These are phyloP conservation scores for Mungos mungo DNA, from an alignment of 2,113 vertebrate species.

Conservation along the genomic window DNA sequence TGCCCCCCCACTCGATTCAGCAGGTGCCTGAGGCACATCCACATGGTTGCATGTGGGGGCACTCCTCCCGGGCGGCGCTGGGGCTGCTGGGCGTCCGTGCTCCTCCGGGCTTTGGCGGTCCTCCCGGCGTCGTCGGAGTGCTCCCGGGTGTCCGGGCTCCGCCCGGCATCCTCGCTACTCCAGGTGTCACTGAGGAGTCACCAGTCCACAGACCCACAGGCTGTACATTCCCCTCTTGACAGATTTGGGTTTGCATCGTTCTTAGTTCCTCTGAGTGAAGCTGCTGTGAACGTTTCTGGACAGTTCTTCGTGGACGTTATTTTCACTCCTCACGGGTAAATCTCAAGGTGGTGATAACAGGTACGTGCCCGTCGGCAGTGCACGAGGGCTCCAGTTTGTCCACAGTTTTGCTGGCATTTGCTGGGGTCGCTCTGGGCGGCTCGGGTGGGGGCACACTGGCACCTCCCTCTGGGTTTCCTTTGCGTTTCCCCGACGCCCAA, in stretches of 20 bases:
- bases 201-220: neutral
- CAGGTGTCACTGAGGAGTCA: neutral
- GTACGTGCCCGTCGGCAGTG: neutral
- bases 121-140: no score
- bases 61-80: no score
- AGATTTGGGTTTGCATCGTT: neutral
- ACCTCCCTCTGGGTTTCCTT: neutral
- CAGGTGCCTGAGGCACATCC: neutral
- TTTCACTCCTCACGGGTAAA: neutral
- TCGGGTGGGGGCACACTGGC: neutral
- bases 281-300: neutral
- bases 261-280: neutral
- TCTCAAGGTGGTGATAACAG: neutral
- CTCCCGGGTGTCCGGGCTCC: rapidly evolving
- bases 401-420: neutral
- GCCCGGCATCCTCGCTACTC: neutral
- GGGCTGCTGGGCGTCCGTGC: no score
- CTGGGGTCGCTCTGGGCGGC: neutral
- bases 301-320: neutral
- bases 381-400: neutral
- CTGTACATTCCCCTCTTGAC: neutral
- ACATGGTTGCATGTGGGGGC: rapidly evolving
- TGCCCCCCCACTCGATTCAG: neutral
- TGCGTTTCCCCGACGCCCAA: neutral
- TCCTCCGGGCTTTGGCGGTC: no score